A percentile compares a stretch with the other conserved stretches of the same genome.
Conservation (phyloP, 1,140 invertebrate genomes). For the Caenorhabditis tropicalis region DNA sequence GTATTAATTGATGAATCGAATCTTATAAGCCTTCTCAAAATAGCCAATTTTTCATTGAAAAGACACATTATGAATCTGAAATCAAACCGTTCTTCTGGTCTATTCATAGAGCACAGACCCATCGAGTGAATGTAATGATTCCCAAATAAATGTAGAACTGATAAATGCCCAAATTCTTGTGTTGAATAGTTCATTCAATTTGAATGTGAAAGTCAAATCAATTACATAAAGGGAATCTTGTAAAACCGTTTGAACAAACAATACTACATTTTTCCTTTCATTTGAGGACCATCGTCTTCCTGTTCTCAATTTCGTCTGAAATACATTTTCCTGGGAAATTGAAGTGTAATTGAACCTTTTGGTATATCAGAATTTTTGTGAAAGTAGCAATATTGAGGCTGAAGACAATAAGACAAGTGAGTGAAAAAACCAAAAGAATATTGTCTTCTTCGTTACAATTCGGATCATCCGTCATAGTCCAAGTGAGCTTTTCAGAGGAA, state of each 20-base stretch:
- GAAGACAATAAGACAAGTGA: neutral
- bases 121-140: neutral
- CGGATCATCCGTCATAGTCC: neutral
- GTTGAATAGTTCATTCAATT: neutral
- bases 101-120: neutral
- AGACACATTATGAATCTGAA: neutral
- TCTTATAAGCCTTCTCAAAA: neutral
- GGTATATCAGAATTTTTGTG: neutral
- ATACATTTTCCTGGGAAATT: neutral
- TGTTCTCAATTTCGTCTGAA: neutral
- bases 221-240: conserved; percentile 12
- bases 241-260: neutral
- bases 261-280: neutral
- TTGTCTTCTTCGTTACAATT: neutral
- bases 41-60: neutral
- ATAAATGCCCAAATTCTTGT: neutral
- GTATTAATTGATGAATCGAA: neutral
- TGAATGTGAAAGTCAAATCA: conserved; percentile 1
- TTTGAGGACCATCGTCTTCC: neutral
- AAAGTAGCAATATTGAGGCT: neutral
- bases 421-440: neutral
- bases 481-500: neutral
- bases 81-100: neutral
- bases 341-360: neutral
- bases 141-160: neutral